Conservation (phyloP, 2,888 invertebrate genomes). For the Operophtera brumata region DNA sequence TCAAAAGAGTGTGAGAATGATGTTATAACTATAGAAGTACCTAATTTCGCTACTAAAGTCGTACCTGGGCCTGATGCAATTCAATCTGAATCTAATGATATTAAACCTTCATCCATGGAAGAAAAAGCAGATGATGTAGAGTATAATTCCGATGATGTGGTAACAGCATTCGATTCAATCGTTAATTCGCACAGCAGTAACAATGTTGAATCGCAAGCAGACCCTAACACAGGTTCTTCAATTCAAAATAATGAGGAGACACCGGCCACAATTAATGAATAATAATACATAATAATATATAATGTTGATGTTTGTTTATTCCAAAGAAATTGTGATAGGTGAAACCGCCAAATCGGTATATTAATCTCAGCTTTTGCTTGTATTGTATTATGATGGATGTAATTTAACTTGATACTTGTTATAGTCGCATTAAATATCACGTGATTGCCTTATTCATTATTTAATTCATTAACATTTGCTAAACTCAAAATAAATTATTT, state of each 20-base stretch:
- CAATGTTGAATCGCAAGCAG: slow-evolving; percentile 41
- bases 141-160: slow-evolving; percentile 39
- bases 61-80: slow-evolving; percentile 53
- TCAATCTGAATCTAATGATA: slow-evolving; percentile 38
- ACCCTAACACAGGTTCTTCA: slow-evolving; percentile 37
- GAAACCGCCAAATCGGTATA: slow-evolving; percentile 65
- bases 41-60: slow-evolving; percentile 49
- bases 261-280: slow-evolving; percentile 38
- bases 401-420: slow-evolving; percentile 64
- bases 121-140: slow-evolving; percentile 39
- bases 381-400: slow-evolving; percentile 61
- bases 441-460: slow-evolving; percentile 78
- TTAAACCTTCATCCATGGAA: slow-evolving; percentile 24
- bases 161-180: slow-evolving; percentile 38
- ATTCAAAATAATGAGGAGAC: slow-evolving; percentile 40
- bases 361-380: slow-evolving; percentile 76
- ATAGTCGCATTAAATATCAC: slow-evolving; percentile 73
- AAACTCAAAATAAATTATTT: slow-evolving; percentile 74
- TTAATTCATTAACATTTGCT: slow-evolving; percentile 74
- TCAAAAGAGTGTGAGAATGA: slow-evolving; percentile 71
- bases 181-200: slow-evolving; percentile 34
- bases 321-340: slow-evolving; percentile 78
- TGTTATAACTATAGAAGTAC: slow-evolving; percentile 69
- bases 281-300: slow-evolving; percentile 42
- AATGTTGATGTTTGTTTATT: slow-evolving; percentile 45